Percentiles rank a stretch among this genome's conserved stretches.
These are phyloP conservation scores for Hermaeophaga mercurialis DNA, from an alignment of 2,888 invertebrate species.

Conservation along the genomic window DNA sequence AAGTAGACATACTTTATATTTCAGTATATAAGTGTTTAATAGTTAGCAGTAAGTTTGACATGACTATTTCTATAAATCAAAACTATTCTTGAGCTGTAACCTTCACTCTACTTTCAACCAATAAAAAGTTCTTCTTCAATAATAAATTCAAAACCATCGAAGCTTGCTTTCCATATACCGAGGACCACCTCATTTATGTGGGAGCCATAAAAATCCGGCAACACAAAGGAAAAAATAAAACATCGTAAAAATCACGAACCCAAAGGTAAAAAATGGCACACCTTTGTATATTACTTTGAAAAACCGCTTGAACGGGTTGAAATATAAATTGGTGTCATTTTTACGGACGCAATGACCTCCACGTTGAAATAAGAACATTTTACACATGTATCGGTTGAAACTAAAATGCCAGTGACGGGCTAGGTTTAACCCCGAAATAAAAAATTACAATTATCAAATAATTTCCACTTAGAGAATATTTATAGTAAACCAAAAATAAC, in stretches of 20 bases:
- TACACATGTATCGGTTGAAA: not conserved
- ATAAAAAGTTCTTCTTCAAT: not conserved
- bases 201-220: constrained; percentile 11
- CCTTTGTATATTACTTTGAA: constrained; percentile 14
- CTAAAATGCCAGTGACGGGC: not conserved
- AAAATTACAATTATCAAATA: no score
- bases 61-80: no score
- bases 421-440: no score
- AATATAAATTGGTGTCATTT: constrained; percentile 8
- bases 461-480: no score
- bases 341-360: constrained; percentile 19
- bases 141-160: not conserved
- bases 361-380: constrained; percentile 4
- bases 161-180: not conserved
- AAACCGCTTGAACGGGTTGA: constrained; percentile 19
- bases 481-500: no score
- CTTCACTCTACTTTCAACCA: not conserved
- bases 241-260: constrained; percentile 14
- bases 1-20: no score
- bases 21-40: no score
- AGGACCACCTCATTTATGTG: constrained; percentile 9
- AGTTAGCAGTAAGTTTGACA: no score
- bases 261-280: constrained; percentile 18
- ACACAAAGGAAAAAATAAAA: constrained; percentile 15
- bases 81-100: no score